Evolutionary conservation across 2,113 vertebrate genomes (phyloP), one percentile per base, ranked within the genome.

Genomic region (Tupaia tana): DNA sequence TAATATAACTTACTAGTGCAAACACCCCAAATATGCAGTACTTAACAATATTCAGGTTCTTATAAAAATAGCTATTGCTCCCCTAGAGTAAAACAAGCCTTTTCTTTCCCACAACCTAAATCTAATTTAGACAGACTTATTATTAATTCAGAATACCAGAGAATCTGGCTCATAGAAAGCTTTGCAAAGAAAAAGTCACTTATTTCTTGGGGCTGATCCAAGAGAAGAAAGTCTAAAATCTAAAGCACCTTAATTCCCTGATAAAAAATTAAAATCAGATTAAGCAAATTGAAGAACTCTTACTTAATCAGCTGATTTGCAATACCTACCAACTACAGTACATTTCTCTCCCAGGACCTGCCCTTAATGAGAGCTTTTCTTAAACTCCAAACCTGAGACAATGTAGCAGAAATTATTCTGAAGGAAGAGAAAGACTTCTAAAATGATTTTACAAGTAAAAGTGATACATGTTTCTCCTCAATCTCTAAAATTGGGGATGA

Each of bases 1-100:
- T 97, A 96, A 97, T 92, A 96, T 87, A 94, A n/a, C 89, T 89
- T 81, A 92, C 79, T 82, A 83, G 74, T 81, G 86, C 24, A 64
- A 96, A 85, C 0, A 91, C 18, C 79, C 71, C 12, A 70, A 73
- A 93, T 91, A 83, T 79, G 63, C 7, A 73, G 70, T 69, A 66
- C 86, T 81, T 81, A 89, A 89, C 24, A 95, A 96, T 34, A 92
- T 95, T 13, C n/a, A 71, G 29, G 59, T 64, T 12, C n/a, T 71
- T 93, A 22, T 90, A 90, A 87, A 95, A 97, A 92, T n/a, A 19
- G 89, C 15, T 86, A 2, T 70, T 82, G 71, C 25, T 75, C 64
- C 70, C 94, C 74, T 71, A 75, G 64, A 93, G 74, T 78, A 84
- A 94, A 66, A 83, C 58, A 89, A 88, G 59, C 75, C 89, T 67